A percentile compares a stretch with the other conserved stretches of the same genome.
Conservation (phyloP, 1,140 invertebrate species). For the Drosophila pandora region DNA sequence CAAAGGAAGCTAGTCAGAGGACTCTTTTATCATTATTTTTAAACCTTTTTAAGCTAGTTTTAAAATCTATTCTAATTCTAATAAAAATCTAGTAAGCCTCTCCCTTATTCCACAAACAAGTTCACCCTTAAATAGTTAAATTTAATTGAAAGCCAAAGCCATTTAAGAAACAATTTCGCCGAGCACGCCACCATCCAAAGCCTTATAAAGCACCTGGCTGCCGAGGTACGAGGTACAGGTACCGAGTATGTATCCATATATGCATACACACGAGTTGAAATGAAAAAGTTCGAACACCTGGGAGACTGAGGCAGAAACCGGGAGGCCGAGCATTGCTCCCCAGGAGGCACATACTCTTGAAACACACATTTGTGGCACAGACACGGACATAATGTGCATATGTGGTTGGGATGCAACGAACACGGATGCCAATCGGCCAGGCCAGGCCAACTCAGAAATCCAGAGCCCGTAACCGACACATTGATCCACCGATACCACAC, state of each 20-base stretch:
- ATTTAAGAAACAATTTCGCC: not conserved
- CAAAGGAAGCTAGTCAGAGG: no score
- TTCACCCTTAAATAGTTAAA: not conserved
- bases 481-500: constrained; percentile 35
- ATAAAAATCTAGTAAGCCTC: no score
- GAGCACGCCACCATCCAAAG: constrained; percentile 5
- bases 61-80: not conserved
- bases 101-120: not conserved
- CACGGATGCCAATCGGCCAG: constrained; percentile 24
- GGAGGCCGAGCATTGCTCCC: constrained; percentile 70
- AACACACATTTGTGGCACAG: constrained; percentile 13
- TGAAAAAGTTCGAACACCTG: constrained; percentile 74
- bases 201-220: constrained; percentile 8
- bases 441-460: constrained; percentile 20
- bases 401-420: constrained; percentile 5
- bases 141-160: not conserved
- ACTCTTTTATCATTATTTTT: not conserved
- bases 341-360: constrained; percentile 11
- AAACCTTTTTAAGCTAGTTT: not conserved
- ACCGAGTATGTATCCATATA: not conserved
- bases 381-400: constrained; percentile 17
- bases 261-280: constrained; percentile 27
- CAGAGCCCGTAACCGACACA: constrained; percentile 18
- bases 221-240: not conserved
- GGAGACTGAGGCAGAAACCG: constrained; percentile 20